Percentiles rank a stretch among this genome's conserved stretches.
Evolutionary conservation across 2,113 vertebrate genomes (phyloP).

Genomic region (Pteropus alecto): DNA sequence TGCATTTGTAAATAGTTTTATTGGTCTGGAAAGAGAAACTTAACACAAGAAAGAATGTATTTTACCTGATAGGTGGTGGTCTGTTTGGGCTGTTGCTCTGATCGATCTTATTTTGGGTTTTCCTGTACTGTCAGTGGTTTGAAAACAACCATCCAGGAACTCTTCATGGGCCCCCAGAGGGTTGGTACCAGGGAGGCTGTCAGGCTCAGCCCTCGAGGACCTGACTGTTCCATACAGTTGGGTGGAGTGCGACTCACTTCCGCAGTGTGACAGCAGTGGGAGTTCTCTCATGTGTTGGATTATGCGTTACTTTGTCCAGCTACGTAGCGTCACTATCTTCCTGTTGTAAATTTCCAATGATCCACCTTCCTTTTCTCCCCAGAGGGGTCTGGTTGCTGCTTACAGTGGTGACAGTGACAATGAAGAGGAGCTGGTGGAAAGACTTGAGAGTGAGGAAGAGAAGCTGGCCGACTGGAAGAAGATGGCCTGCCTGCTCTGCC

Average conservation of each 20-base stretch:
- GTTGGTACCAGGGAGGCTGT: neutral
- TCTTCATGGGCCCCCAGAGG: neutral
- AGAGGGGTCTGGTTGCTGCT: constrained; percentile 95
- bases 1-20: constrained; percentile 30
- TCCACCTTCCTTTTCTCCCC: neutral
- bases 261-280: neutral
- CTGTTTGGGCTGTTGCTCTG: neutral
- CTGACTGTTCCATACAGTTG: neutral
- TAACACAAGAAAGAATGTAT: neutral
- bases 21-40: constrained; percentile 16
- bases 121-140: neutral
- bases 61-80: neutral
- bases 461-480: constrained; percentile 98
- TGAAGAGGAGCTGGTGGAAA: constrained; percentile 90
- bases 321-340: neutral
- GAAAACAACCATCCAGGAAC: neutral
- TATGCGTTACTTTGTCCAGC: neutral
- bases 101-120: neutral
- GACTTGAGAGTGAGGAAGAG: constrained; percentile 88
- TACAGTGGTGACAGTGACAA: constrained; percentile 98
- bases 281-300: neutral
- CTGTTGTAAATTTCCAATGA: neutral
- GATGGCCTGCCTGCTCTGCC: constrained; percentile 95
- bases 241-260: neutral
- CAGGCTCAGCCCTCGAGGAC: neutral